Evolutionary conservation across 2,888 invertebrate species (phyloP), one percentile per base, ranked within the genome.

Genomic region (Scaptomyza cyrtandrae): DNA sequence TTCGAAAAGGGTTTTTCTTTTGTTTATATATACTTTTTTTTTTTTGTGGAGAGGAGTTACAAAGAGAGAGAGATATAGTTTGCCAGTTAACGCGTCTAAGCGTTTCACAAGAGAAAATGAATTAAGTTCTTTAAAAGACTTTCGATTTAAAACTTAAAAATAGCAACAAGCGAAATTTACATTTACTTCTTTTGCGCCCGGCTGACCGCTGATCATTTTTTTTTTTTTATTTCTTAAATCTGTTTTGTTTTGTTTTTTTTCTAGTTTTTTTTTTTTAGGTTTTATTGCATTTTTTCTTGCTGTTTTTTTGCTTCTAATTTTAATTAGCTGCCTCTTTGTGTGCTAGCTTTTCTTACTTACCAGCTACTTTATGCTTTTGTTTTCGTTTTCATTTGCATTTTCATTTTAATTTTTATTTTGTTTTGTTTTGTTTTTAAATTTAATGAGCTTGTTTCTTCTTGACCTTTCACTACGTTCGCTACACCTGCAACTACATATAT

Each of bases 121-220:
- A 84, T 88, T 77, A 83, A 82, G 78, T 86, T 89, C 87, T 89
- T 89, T 89, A 79, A 89, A 89, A 89, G 89, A 89, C 88, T 85
- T 84, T 86, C n/a, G 78, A 77, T 78, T 82, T 85, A 79, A 80
- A 87, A 87, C 86, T 79, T 87, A 87, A 87, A 88, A 86, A 89
- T 89, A 90, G 90, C 90, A 90, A 90, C 89, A 90, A 90, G 89
- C 90, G 75, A 87, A 83, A 89, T 89, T 76, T 90, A 89, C 89
- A 89, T 83, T 16, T 86, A 79, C 66, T 83, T n/a, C n/a, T 73
- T 72, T 72, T 73, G 71, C 71, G 73, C 67, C 56, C 56, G 44
- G 59, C 70, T 56, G 62, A 75, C 54, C 71, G 71, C 68, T 59
- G 57, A 74, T 68, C 69, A 69, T 65, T 71, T 58, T 48, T 35